Conservation (phyloP, 2,797 vertebrate species). For the Triplophysa yarkandensis region DNA sequence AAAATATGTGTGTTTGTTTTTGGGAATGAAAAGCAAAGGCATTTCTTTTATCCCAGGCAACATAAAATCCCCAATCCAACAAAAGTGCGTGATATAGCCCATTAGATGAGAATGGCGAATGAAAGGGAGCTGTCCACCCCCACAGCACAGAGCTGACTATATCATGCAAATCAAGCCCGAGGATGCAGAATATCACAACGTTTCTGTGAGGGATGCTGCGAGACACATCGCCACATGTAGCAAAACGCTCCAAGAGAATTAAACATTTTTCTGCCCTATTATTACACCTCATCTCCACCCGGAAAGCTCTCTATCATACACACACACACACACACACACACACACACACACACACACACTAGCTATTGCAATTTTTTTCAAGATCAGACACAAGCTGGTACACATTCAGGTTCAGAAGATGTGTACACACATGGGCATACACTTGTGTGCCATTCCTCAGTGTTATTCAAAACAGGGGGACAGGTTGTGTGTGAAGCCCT, state of each 20-base stretch:
- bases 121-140: conserved; percentile 49
- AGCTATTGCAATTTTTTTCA: conserved; percentile 35
- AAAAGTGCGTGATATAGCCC: conserved; percentile 39
- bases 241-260: conserved; percentile 54
- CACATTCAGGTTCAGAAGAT: conserved; percentile 33
- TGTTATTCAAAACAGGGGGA: conserved; percentile 23
- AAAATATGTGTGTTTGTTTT: conserved; percentile 1
- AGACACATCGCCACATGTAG: conserved; percentile 52
- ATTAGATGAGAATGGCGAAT: conserved; percentile 47
- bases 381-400: conserved; percentile 26
- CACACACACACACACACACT: conserved; percentile 24
- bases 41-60: conserved; percentile 27
- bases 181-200: conserved; percentile 52
- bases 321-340: conserved; percentile 23
- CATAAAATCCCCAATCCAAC: conserved; percentile 45
- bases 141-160: conserved; percentile 44
- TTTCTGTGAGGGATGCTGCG: conserved; percentile 51
- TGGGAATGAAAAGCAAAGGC: background rate
- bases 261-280: conserved; percentile 54
- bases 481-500: conserved; percentile 4
- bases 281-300: conserved; percentile 50
- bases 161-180: conserved; percentile 59
- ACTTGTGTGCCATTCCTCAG: conserved; percentile 23
- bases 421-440: conserved; percentile 49
- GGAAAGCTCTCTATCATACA: conserved; percentile 25